Evolutionary conservation across 1,140 invertebrate genomes (phyloP), one percentile per base, ranked within the genome.

Genomic region (Arctopsyche grandis): DNA sequence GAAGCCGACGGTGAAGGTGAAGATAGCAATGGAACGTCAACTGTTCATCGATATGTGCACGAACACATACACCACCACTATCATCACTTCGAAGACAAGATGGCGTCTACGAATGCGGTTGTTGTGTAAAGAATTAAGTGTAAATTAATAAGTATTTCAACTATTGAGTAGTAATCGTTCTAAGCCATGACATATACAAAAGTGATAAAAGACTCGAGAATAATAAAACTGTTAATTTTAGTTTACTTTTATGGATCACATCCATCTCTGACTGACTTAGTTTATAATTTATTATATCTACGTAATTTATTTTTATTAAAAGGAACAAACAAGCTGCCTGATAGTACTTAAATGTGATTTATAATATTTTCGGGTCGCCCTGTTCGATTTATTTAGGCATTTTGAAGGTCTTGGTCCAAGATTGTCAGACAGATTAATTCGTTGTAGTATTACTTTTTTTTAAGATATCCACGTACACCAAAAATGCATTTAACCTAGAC

Each of bases 21-120:
- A 56, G 83, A 86, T 0, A 84, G 85, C 58, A 79, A 75, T 26
- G 81, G 79, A 21, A 69, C 84, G 21, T 86, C 87, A 0, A 84
- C 86, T 75, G 85, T 87, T 14, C 86, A 87, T 81, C 84, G 87
- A 84, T 94, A 95, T 85, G 91, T 95, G 76, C 94, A 95, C 83
- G 93, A 95, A 84, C 94, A 95, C 83, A 93, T 94, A 82, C 94
- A 95, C 85, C 94, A 95, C 86, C 94, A 95, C 84, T 94, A 95
- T 86, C 93, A 95, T 87, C 94, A 95, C 86, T 94, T 88, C 78
- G 86, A 87, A 81, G 86, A 87, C 79, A 85, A 86, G 44, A 78
- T 82, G 46, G 71, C 81, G 9, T 60, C 79, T 48, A 82, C 81
- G 10, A 82, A 82, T 76, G 73, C 78, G 60, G 81, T 80, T 26